Base-by-base conservation (phyloP, 1,140 invertebrate species). In the Hycleus cichorii region DNA sequence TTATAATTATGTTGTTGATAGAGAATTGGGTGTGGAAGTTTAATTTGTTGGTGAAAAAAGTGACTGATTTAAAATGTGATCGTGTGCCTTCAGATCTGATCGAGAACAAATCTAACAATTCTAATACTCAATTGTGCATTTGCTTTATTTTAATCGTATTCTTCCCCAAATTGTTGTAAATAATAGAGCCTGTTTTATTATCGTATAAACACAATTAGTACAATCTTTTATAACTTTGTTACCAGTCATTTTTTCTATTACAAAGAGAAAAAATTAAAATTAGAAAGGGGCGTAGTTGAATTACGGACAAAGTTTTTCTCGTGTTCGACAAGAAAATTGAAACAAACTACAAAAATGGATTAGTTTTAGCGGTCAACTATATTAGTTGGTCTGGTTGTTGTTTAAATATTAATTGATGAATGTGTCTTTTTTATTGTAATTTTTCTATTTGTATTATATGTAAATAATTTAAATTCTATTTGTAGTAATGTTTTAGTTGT, bases 1-100 rank as follows among this genome's bases (percentile, higher is more conserved):
- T 55, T 86, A 82, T 68, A 82, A 85, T 60, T 86, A 86, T 67
- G 82, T 85, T 12, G 81, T 86, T 47, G 84, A 86, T 69, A 73
- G 83, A 58, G 82, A 79, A 48, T 78, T 85, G 56, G 84, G 84
- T 48, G 84, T 86, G 50, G 84, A 86, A 72, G 84, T 86, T 50
- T 86, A 74, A 76, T 42, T 48, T 59, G 59, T 56, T 58, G 32
- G 18, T 18, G 1, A 12, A 18, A 18, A 2, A 18, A 18, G 18
- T 18, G 18, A 18, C 51, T 45, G 46, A 53, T 53, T 46, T 39
- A 47, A 47, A 47, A 58, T 65, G 63, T 62, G 63, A 65, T 65
- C 62, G 40, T 56, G 63, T 65, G 63, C 63, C 63, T 65, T 65
- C 32, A 65, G 63, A 65, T 65, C 63, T 65, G 63, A 65, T 40